Evolutionary conservation across 2,113 vertebrate species (phyloP).

Genomic region (Suncus etruscus): DNA sequence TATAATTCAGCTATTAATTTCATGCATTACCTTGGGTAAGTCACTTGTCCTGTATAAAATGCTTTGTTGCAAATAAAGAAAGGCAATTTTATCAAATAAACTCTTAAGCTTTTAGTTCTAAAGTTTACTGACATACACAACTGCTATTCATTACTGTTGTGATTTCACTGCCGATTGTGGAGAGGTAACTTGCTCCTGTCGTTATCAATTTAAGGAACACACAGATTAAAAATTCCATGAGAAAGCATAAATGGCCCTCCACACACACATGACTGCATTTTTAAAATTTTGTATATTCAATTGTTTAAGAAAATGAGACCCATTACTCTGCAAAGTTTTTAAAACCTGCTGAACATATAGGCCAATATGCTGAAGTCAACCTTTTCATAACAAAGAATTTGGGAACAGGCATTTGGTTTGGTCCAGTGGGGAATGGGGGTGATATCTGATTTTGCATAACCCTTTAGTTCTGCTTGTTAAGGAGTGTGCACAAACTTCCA

Average conservation of each 20-base stretch:
- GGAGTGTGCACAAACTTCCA: too few relatives aligned
- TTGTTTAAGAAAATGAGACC: neutral
- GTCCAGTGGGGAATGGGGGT: too few relatives aligned
- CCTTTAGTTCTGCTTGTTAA: too few relatives aligned
- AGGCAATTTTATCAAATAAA: constrained; percentile 20
- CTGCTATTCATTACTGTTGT: neutral
- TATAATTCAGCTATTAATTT: constrained; percentile 11
- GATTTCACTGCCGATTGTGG: neutral
- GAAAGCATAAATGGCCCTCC: neutral
- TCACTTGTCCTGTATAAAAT: neutral
- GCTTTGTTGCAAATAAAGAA: neutral
- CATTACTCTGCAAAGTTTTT: neutral
- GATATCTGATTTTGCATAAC: too few relatives aligned
- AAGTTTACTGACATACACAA: neutral
- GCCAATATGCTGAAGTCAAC: too few relatives aligned
- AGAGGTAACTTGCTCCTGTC: constrained; percentile 36
- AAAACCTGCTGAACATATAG: too few relatives aligned
- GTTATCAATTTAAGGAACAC: constrained; percentile 34
- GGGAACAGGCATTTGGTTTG: too few relatives aligned
- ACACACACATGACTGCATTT: neutral
- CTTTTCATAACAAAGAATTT: too few relatives aligned
- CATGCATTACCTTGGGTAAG: neutral
- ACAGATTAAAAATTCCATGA: neutral
- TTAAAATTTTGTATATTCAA: neutral
- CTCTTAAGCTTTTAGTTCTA: neutral